A percentile compares a stretch with the other conserved stretches of the same genome.
Evolutionary conservation across 1,140 invertebrate species (phyloP).

Genomic region (Tetramorium parvispinum): DNA sequence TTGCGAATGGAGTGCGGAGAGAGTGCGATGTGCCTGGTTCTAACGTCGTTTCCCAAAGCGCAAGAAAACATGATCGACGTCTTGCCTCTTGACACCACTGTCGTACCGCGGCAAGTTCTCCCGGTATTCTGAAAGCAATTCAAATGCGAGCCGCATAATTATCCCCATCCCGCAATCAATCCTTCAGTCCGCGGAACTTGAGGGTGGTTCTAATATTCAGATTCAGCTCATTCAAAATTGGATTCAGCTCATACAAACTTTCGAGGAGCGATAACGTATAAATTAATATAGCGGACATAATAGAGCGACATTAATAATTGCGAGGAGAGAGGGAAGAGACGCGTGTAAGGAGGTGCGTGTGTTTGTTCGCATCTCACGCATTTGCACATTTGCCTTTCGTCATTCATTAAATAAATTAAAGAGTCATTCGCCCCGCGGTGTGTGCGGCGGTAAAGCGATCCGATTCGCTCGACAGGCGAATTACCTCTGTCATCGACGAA

Average conservation of each 20-base stretch:
- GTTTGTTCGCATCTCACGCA: too few species aligned
- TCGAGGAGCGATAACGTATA: background rate
- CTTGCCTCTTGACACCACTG: conserved; percentile 91
- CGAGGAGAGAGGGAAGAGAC: background rate
- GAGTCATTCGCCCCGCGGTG: background rate
- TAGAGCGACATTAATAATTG: background rate
- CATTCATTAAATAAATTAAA: background rate
- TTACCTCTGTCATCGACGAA: conserved; percentile 86
- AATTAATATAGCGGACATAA: background rate
- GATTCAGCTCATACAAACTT: background rate
- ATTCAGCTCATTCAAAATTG: background rate
- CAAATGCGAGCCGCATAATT: conserved; percentile 5
- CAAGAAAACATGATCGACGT: conserved; percentile 93
- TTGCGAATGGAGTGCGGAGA: conserved; percentile 50
- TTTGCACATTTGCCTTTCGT: background rate
- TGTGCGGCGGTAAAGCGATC: background rate
- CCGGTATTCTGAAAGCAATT: conserved; percentile 76
- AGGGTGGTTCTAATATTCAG: background rate
- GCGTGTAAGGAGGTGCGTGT: background rate
- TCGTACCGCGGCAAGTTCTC: conserved; percentile 81
- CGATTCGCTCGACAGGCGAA: background rate
- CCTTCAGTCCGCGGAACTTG: background rate
- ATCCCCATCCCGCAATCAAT: background rate
- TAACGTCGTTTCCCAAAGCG: conserved; percentile 91
- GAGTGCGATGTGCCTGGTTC: conserved; percentile 33